These are phyloP conservation scores for Antheraea pernyi DNA, from an alignment of 1,140 invertebrate species.

Conservation along the genomic window DNA sequence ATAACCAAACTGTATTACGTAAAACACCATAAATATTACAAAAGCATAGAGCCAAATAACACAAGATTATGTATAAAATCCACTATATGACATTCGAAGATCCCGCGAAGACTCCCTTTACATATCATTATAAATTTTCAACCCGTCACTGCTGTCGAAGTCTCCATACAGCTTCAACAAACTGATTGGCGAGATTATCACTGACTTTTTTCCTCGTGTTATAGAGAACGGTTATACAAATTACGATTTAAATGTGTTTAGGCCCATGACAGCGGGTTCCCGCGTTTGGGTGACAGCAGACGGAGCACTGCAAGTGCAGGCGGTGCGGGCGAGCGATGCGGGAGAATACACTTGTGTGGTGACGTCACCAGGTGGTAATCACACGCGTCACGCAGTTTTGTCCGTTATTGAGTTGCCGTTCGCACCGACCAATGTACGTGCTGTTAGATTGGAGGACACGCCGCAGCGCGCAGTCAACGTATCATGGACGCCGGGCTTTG, in stretches of 20 bases:
- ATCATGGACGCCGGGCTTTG: constrained; percentile 96
- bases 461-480: constrained; percentile 90
- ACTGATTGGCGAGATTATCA: no score
- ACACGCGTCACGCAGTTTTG: constrained; percentile 90
- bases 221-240: no score
- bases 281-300: constrained; percentile 87
- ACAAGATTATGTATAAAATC: no score
- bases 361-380: constrained; percentile 93
- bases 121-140: no score
- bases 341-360: constrained; percentile 92
- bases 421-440: constrained; percentile 92
- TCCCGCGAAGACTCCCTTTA: no score
- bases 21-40: no score
- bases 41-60: no score
- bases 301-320: constrained; percentile 89
- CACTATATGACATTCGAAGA: no score
- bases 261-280: constrained; percentile 84
- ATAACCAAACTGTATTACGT: no score
- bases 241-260: constrained; percentile 33
- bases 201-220: no score
- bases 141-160: no score
- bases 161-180: no score
- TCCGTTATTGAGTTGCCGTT: constrained; percentile 97
- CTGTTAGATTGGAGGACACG: constrained; percentile 82
- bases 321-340: constrained; percentile 90